Conservation (phyloP, 2,888 invertebrate genomes). For the Entomobrya multifasciata region DNA sequence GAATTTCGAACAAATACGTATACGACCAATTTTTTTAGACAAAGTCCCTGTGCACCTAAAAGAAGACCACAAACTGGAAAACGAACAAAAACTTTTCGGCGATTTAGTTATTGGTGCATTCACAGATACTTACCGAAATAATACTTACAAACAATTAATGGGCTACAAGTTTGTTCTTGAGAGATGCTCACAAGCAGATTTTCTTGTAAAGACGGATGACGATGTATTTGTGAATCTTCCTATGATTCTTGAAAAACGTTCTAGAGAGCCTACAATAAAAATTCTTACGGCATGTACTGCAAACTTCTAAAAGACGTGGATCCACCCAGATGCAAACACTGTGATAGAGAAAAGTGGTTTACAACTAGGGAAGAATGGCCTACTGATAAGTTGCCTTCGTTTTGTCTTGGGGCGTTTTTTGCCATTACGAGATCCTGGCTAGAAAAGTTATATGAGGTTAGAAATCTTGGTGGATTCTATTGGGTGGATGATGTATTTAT, state of each 20-base stretch:
- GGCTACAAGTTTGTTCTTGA: slow-evolving; percentile 56
- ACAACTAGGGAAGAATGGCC: not conserved
- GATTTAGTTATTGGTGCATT: slow-evolving; percentile 20
- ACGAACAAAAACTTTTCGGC: no score
- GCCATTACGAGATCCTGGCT: not conserved
- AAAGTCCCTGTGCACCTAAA: no score
- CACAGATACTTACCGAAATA: slow-evolving; percentile 69
- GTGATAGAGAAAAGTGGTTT: not conserved
- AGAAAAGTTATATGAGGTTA: not conserved
- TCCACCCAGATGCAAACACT: not conserved
- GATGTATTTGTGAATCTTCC: no score
- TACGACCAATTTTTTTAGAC: no score
- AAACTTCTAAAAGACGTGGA: not conserved
- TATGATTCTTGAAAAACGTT: no score
- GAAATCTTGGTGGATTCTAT: not conserved
- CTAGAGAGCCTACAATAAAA: no score
- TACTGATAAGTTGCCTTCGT: not conserved
- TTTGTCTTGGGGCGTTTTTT: not conserved
- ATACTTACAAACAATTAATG: slow-evolving; percentile 80
- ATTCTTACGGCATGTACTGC: slow-evolving; percentile 13
- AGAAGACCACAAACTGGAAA: no score
- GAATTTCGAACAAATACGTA: no score
- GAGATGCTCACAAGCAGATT: slow-evolving; percentile 77
- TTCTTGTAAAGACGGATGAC: slow-evolving; percentile 77
- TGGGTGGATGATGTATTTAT: not conserved